phyloP scores from a whole-genome alignment of 1,140 invertebrate species.

The Hypsibius dujardini region DNA sequence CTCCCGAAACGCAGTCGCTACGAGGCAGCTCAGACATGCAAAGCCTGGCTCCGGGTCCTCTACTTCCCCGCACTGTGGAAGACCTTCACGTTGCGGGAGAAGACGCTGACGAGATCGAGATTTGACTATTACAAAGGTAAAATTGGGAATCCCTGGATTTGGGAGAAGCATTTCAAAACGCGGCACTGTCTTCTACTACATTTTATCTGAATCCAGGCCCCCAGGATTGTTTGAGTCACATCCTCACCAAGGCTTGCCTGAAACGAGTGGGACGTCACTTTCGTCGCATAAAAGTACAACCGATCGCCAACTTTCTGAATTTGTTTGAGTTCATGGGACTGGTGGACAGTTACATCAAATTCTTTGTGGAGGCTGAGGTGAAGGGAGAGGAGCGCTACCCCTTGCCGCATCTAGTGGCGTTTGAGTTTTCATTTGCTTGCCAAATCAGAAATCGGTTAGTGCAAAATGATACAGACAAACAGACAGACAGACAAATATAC shows the following conservation, averaged over 20 bases:
- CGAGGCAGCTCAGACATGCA: conserved; percentile 41
- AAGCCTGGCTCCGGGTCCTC: conserved; percentile 39
- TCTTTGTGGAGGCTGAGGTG: conserved; percentile 21
- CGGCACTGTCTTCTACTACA: background rate
- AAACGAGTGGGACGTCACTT: conserved; percentile 49
- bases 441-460: conserved; percentile 45
- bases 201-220: conserved; percentile 22
- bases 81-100: conserved; percentile 50
- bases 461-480: no score
- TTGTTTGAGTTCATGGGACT: conserved; percentile 66
- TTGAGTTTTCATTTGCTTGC: conserved; percentile 58
- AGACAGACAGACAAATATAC: no score
- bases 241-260: conserved; percentile 51
- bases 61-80: conserved; percentile 54
- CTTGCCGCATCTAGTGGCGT: conserved; percentile 26
- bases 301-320: conserved; percentile 61
- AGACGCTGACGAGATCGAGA: conserved; percentile 50
- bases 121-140: conserved; percentile 67
- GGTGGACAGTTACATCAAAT: conserved; percentile 50
- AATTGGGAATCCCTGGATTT: conserved; percentile 33
- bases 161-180: background rate
- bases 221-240: conserved; percentile 53
- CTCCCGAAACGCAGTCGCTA: conserved; percentile 49
- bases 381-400: conserved; percentile 25
- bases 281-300: conserved; percentile 47